A percentile compares a stretch with the other conserved stretches of the same genome.
Conservation (phyloP, 1,140 invertebrate genomes). For the Temnothorax nylanderi region DNA sequence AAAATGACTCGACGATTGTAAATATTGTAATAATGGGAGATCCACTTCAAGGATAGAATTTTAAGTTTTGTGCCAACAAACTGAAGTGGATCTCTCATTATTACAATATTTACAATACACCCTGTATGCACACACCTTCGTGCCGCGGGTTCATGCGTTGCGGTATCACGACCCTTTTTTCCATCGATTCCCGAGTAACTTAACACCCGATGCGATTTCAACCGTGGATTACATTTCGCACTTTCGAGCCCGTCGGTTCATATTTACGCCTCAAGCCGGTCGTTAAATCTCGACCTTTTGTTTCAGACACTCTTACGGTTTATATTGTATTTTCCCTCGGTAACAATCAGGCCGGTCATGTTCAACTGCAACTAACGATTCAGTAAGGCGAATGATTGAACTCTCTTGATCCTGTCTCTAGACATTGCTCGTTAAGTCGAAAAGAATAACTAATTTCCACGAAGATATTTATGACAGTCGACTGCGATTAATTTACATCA, state of each 20-base stretch:
- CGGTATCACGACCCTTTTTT: conserved; percentile 29
- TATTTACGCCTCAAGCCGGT: conserved; percentile 20
- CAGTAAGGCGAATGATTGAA: conserved; percentile 20
- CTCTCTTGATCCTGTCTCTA: background rate
- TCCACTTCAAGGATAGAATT: too few species aligned
- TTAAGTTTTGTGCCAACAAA: too few species aligned
- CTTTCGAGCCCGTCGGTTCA: conserved; percentile 28
- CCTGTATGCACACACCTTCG: background rate
- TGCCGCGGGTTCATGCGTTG: background rate
- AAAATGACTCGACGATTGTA: background rate
- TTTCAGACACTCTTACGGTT: conserved; percentile 11
- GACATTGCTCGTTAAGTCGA: background rate
- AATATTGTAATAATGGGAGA: too few species aligned
- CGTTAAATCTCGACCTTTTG: conserved; percentile 45
- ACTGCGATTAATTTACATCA: conserved; percentile 20
- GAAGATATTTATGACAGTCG: background rate
- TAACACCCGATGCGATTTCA: conserved; percentile 43
- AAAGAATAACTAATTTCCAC: conserved; percentile 6
- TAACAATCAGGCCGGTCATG: background rate
- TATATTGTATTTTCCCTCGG: conserved; percentile 20
- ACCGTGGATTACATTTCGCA: conserved; percentile 40
- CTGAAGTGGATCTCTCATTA: background rate
- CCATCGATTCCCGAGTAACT: conserved; percentile 45
- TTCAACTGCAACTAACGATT: background rate
- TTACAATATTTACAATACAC: background rate